Conservation (phyloP, 1,140 invertebrate species). For the Trinorchestia longiramus region DNA sequence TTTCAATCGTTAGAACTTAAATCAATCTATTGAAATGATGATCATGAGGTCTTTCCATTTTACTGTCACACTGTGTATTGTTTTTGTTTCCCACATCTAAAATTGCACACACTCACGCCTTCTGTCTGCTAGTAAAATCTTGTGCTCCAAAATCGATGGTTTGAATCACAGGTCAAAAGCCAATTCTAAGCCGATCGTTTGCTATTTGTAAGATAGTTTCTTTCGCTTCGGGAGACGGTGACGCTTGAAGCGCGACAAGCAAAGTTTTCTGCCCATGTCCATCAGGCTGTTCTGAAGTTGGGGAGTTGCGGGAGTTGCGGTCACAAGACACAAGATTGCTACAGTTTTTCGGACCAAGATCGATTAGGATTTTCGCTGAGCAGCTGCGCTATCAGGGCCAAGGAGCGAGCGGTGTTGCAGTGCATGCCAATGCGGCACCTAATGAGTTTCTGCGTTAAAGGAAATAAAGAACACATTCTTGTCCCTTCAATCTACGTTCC, state of each 20-base stretch:
- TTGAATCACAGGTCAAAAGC: not conserved
- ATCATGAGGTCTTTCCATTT: not conserved
- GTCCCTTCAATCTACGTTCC: not conserved
- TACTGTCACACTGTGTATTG: not conserved
- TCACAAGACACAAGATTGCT: not conserved
- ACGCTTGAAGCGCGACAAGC: not conserved
- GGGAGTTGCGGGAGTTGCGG: too few relatives aligned
- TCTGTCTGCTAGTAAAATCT: not conserved
- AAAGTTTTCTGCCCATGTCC: not conserved
- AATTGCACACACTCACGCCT: not conserved
- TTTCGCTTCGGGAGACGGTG: not conserved
- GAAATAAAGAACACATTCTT: not conserved
- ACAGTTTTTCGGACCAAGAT: not conserved
- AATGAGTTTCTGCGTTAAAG: not conserved
- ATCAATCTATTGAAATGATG: not conserved
- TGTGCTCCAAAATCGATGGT: not conserved
- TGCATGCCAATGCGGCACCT: not conserved
- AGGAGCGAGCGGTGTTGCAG: not conserved
- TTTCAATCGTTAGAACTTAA: not conserved
- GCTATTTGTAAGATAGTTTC: not conserved
- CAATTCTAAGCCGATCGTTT: not conserved
- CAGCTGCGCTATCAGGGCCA: not conserved
- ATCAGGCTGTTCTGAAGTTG: not conserved
- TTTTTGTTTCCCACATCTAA: too few relatives aligned
- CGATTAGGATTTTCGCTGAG: not conserved